Percentiles rank a stretch among this genome's conserved stretches.
phyloP scores from a whole-genome alignment of 2,113 vertebrate genomes.

The Carassius carassius region DNA sequence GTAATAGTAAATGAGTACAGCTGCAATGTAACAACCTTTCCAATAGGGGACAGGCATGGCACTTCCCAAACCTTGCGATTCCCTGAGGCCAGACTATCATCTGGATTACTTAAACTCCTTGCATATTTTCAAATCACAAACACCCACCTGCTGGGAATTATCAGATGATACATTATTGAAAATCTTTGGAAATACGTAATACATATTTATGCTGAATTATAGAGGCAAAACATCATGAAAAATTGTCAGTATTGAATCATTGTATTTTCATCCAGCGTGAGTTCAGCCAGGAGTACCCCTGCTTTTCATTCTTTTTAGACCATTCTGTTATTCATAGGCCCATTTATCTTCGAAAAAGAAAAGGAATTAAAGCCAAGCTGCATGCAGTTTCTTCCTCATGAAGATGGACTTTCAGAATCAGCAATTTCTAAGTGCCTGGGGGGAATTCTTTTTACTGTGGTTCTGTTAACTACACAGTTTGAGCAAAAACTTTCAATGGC shows the following conservation, averaged over 20 bases:
- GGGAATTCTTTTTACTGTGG: constrained; percentile 21
- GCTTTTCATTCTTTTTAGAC: constrained; percentile 43
- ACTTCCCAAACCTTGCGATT: constrained; percentile 35
- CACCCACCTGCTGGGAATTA: constrained; percentile 37
- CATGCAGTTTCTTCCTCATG: constrained; percentile 25
- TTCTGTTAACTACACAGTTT: constrained; percentile 16
- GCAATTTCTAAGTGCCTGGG: constrained; percentile 52
- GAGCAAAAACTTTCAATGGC: not conserved
- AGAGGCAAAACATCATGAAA: constrained; percentile 50
- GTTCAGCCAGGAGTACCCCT: constrained; percentile 59
- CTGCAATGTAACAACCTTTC: constrained; percentile 29
- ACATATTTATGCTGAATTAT: constrained; percentile 74
- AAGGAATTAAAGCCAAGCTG: constrained; percentile 6
- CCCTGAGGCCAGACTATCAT: constrained; percentile 57
- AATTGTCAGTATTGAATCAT: constrained; percentile 54
- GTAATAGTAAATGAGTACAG: not conserved
- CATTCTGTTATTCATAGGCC: constrained; percentile 33
- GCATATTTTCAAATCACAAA: constrained; percentile 48
- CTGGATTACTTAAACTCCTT: constrained; percentile 50
- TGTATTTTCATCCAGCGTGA: constrained; percentile 35
- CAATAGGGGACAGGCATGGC: constrained; percentile 51
- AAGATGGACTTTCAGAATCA: not conserved
- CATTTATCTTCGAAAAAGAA: constrained; percentile 35
- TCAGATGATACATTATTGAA: constrained; percentile 55
- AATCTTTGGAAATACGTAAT: constrained; percentile 73